Base-by-base conservation (phyloP, 2,797 vertebrate genomes). In the Phataginus tricuspis region DNA sequence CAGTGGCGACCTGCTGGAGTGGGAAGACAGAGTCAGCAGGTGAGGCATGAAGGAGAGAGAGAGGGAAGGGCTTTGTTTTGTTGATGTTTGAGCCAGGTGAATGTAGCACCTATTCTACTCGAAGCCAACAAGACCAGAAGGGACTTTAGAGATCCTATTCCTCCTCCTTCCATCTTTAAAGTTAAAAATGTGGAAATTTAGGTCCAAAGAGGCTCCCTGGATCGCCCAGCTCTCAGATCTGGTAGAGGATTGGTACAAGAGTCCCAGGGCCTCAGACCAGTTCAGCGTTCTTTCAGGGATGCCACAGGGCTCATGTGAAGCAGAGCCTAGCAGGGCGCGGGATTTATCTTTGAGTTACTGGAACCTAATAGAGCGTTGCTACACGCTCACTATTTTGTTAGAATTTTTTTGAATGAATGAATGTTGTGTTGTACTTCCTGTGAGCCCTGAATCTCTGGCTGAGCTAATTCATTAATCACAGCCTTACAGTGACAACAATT, bases 391-490 rank as follows among this genome's bases (percentile, higher is more conserved):
- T 63, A 1, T 42, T 53, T 45, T 78, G 51, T 63, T 69, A 49
- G 78, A 59, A 90, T 18, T 80, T 75, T 55, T 87, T 68, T 14
- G 82, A 96, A 72, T 88, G 74, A 92, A 90, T 42, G 39, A 78
- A 77, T 39, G n/a, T 12, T 49, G 4, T 49, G 45, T 64, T 78
- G 18, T 49, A 69, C 14, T 74, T 96, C 18, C 49, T 78, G 3
- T 34, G 68, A 87, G 14, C 68, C 39, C 63, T 3, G 4, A 84
- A 80, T 61, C 57, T 69, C 77, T 63, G 23, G 16, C 18, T 82
- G 57, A 68, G 61, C 77, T 95, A 74, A 94, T 87, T 29, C 87
- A 64, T 68, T 71, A 74, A 57, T 78, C 61, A 55, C 23, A 72
- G n/a, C 39, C 82, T 16, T 18, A 86, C 64, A 68, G 27, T 51